Evolutionary conservation across 2,797 vertebrate species (phyloP).

Genomic region (Argyrosomus regius): DNA sequence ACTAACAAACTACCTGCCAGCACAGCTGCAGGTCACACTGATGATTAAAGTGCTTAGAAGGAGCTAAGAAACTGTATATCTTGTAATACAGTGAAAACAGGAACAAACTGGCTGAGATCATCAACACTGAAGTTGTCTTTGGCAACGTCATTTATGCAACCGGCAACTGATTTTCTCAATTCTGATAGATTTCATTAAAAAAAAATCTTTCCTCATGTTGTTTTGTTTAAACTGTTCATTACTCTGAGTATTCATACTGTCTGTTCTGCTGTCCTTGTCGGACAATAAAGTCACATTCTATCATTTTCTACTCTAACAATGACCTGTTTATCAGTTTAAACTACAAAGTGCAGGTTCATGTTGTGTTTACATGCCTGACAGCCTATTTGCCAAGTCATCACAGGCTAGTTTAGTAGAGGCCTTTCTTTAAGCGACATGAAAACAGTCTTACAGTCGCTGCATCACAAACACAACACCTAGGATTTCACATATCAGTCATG

Average conservation of each 20-base stretch:
- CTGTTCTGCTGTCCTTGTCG: background rate
- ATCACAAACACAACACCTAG: background rate
- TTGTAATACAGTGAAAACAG: background rate
- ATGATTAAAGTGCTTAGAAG: fast-evolving
- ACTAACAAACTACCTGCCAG: background rate
- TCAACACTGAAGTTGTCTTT: background rate
- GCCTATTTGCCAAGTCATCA: conserved; percentile 73
- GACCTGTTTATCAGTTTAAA: background rate
- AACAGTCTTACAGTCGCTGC: background rate
- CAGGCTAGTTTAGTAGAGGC: conserved; percentile 53
- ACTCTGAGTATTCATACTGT: background rate
- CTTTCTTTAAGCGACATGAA: conserved; percentile 30
- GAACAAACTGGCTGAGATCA: background rate
- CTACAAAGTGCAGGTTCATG: background rate
- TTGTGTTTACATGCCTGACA: conserved; percentile 17
- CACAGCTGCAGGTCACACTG: background rate
- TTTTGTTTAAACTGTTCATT: background rate
- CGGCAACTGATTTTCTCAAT: background rate
- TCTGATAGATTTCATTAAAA: background rate
- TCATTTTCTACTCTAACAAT: fast-evolving
- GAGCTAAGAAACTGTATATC: background rate
- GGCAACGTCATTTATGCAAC: background rate
- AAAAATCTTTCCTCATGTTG: background rate
- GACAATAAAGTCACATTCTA: background rate
- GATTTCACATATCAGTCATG: background rate